Evolutionary conservation across 64 coral and sea anemone species (phyloP), one percentile per base, ranked within the genome.

Genomic region (Acropora yongei): DNA sequence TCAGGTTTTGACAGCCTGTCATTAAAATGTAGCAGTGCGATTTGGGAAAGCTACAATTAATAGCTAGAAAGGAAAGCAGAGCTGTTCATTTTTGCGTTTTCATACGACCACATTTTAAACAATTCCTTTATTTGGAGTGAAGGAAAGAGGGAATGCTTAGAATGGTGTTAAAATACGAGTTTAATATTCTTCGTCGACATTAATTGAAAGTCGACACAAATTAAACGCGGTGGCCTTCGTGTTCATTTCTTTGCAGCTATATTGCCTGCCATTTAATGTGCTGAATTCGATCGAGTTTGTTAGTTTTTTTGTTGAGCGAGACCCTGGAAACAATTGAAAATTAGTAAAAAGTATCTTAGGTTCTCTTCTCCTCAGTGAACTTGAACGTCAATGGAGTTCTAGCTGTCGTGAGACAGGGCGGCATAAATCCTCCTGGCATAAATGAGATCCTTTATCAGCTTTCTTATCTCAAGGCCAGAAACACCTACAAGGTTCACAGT

Each of bases 381-480:
- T 8, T 44, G 6, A 39, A 55, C 57, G 5, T 19, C n/a, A 58
- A 4, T 19, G 5, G 44, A 40, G 8, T 75, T 48, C 63, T 30
- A 9, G 44, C 19, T 71, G 69, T 69, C 82, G 82, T 85, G 65
- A 85, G 63, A 49, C 49, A 47, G 9, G n/a, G 51, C 51, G 0
- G 30, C 30, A 30, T 30, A 30, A 0, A 7, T 39, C 11, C 3
- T 47, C 9, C 11, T 18, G 1, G 44, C 75, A 85, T 85, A 85
- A 44, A n/a, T 85, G n/a, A 16, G 68, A 85, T 85, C 3, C 72
- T 48, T 85, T 18, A 72, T 69, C 66, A 12, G 45, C 18, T 71
- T 72, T 68, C 66, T 84, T 69, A 68, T 84, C 57, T 41, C n/a
- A 63, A 63, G 10, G 20, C 12, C 8, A 6, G 19, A 13, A 12